Evolutionary conservation across 2,797 vertebrate species (phyloP).

Genomic region (Microctenopoma lineatum): DNA sequence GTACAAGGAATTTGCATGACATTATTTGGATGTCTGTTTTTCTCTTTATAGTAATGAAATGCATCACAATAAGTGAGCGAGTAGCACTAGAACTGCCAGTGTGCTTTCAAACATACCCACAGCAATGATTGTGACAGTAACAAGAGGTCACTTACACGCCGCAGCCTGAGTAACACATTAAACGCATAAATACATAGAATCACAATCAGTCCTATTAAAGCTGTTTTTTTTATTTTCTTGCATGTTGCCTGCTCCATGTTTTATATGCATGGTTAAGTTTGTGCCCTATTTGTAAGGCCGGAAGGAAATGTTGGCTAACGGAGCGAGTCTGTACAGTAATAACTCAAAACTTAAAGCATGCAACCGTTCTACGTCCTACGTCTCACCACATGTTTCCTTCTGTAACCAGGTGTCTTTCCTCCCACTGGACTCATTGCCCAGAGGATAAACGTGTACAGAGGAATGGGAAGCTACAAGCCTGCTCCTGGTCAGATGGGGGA

Average conservation of each 20-base stretch:
- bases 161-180: no score
- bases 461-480: slow-evolving; percentile 80
- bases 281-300: not conserved
- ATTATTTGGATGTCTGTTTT: not conserved
- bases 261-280: no score
- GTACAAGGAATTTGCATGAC: slow-evolving; percentile 13
- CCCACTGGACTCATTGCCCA: slow-evolving; percentile 89
- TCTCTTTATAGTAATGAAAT: slow-evolving; percentile 5
- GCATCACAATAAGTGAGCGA: no score
- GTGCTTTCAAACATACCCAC: no score
- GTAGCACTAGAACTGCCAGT: no score
- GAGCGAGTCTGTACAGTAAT: not conserved
- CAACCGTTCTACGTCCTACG: no score
- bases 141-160: not conserved
- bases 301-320: not conserved
- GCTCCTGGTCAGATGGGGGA: slow-evolving; percentile 68
- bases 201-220: no score
- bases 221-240: not conserved
- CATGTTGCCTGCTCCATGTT: not conserved
- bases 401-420: slow-evolving; percentile 57
- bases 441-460: slow-evolving; percentile 91
- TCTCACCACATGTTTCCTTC: slow-evolving; percentile 47
- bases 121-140: no score
- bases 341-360: no score
- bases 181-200: no score